Evolutionary conservation across 2,113 vertebrate genomes (phyloP), one percentile per base, ranked within the genome.

Genomic region (Aix galericulata): DNA sequence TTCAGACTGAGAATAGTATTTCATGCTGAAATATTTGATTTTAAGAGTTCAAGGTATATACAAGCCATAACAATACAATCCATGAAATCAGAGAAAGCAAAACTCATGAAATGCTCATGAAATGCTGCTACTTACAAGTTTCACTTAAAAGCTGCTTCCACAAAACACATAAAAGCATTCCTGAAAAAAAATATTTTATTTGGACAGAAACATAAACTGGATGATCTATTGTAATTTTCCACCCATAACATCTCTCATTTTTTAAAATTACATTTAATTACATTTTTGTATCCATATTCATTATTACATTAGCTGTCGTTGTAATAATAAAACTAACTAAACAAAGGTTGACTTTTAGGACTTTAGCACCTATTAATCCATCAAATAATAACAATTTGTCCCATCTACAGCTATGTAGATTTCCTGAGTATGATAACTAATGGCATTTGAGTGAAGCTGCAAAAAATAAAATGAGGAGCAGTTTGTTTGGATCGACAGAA

Each of bases 281-380:
- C 9, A 53, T 7, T 6, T 68, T 89, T 88, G 46, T 42, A 75
- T 72, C 42, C n/a, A 84, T 77, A 72, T 88, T 83, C 1, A 4
- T 62, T 66, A 86, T 52, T 83, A 36, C 6, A 7, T 21, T 52
- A 67, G 31, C 56, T 94, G 66, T 31, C 63, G 66, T 52, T 52
- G 66, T 42, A 91, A 86, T n/a, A 72, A 34, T 6, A 42, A 60
- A 88, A 84, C 8, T n/a, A 92, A 90, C 90, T 63, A 93, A 89
- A 91, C 72, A 62, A 72, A 72, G 23, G 42, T 36, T 16, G 42
- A 32, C n/a, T 81, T 62, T 86, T 82, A n/a, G 86, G 40, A 66
- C 56, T 32, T 17, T 50, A 78, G 53, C 38, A 64, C 8, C 20
- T 63, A 44, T 50, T 48, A 29, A 52, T 72, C 64, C 55, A 89